A percentile compares a stretch with the other conserved stretches of the same genome.
phyloP scores from a whole-genome alignment of 2,113 vertebrate species.

The Macaca nemestrina region DNA sequence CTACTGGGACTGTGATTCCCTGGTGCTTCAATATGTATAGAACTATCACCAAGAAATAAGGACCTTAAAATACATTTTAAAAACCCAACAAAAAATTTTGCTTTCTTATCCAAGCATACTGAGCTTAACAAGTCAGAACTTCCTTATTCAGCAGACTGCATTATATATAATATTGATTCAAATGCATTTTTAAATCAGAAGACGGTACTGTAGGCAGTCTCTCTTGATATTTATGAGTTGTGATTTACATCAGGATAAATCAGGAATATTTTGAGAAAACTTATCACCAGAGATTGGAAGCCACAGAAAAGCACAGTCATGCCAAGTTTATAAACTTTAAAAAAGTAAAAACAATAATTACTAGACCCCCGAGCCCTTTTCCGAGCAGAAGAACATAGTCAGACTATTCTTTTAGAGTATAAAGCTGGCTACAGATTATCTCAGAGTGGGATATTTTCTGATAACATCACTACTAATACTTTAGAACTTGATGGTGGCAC shows the following conservation, averaged over 20 bases:
- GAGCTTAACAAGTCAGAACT: neutral
- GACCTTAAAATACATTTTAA: neutral
- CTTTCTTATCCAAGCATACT: neutral
- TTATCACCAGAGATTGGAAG: neutral
- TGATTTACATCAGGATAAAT: slow-evolving; percentile 27
- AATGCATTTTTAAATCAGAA: slow-evolving; percentile 6
- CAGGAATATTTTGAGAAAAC: slow-evolving; percentile 3
- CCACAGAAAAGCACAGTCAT: neutral
- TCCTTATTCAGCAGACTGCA: neutral
- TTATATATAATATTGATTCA: neutral
- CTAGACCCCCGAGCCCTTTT: neutral
- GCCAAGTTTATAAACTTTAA: slow-evolving; percentile 2
- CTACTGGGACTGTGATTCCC: neutral
- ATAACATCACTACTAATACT: neutral
- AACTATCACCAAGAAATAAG: neutral
- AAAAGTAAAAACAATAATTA: neutral
- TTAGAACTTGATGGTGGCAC: neutral
- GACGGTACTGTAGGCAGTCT: neutral
- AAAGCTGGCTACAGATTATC: neutral
- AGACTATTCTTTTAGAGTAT: neutral
- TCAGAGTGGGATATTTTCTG: neutral
- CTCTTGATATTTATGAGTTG: neutral
- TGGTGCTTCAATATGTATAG: neutral
- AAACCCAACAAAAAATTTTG: neutral
- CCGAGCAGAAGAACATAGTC: neutral